These are phyloP conservation scores for Mixornis gularis DNA, from an alignment of 2,113 vertebrate genomes.

Conservation along the genomic window DNA sequence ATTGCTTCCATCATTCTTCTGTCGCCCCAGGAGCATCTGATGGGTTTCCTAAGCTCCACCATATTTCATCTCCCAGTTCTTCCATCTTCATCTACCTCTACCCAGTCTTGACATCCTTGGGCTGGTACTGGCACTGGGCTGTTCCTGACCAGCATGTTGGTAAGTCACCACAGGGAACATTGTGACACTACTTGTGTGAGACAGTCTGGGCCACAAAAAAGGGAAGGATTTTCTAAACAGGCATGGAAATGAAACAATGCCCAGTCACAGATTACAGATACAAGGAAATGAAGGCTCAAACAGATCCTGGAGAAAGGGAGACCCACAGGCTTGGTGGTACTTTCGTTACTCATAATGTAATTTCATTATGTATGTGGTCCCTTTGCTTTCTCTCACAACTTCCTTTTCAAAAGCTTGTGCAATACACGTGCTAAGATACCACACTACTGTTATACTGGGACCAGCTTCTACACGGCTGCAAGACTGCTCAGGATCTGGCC, in stretches of 20 bases:
- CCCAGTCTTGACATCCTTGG: neutral
- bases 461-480: neutral
- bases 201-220: neutral
- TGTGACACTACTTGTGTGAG: fast-evolving
- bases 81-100: neutral
- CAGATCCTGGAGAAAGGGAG: slow-evolving; percentile 53
- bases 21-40: neutral
- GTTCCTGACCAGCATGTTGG: neutral
- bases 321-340: slow-evolving; percentile 26
- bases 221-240: neutral
- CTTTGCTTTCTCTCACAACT: slow-evolving; percentile 64
- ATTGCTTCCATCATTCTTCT: neutral
- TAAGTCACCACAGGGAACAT: neutral
- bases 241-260: neutral
- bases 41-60: neutral
- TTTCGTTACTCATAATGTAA: slow-evolving; percentile 63
- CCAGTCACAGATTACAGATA: neutral
- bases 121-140: neutral
- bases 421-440: neutral
- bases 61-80: neutral
- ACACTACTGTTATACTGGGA: neutral
- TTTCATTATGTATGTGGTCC: slow-evolving; percentile 55
- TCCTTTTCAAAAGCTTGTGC: slow-evolving; percentile 16
- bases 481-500: neutral
- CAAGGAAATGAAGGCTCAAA: neutral